Evolutionary conservation across 1,140 invertebrate genomes (phyloP).

Genomic region (Uloborus diversus): DNA sequence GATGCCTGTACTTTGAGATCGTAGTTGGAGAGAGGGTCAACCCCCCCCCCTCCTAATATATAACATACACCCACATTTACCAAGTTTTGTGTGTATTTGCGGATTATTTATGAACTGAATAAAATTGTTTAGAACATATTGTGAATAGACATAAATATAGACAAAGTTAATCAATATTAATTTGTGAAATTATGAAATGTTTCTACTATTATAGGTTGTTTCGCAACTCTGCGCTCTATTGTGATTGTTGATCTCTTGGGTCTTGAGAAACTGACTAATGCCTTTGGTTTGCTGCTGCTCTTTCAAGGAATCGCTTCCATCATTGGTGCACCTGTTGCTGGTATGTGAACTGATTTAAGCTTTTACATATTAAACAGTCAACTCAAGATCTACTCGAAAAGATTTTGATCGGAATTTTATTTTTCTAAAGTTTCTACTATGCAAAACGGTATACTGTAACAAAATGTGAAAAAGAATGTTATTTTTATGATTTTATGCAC

Average conservation of each 20-base stretch:
- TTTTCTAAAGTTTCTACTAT: not conserved
- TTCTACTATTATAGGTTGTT: conserved; percentile 75
- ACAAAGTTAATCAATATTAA: no score
- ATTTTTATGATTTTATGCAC: not conserved
- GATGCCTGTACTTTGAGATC: no score
- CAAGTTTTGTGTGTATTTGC: no score
- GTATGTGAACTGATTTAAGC: conserved; percentile 18
- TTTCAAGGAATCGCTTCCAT: conserved; percentile 84
- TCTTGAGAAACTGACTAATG: conserved; percentile 90
- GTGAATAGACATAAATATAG: no score
- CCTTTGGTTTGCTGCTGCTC: conserved; percentile 88
- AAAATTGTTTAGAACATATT: no score
- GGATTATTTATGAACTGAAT: no score
- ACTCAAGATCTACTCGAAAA: not conserved
- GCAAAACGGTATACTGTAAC: not conserved
- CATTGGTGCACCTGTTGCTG: conserved; percentile 60
- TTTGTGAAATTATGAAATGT: no score
- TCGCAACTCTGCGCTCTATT: conserved; percentile 91
- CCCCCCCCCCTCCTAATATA: no score
- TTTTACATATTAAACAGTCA: not conserved
- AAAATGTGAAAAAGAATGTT: not conserved
- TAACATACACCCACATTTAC: no score
- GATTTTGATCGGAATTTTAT: not conserved
- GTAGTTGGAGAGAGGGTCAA: no score
- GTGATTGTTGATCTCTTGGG: conserved; percentile 91